These are phyloP conservation scores for Dipodomys merriami DNA, from an alignment of 2,113 vertebrate species.

Conservation along the genomic window DNA sequence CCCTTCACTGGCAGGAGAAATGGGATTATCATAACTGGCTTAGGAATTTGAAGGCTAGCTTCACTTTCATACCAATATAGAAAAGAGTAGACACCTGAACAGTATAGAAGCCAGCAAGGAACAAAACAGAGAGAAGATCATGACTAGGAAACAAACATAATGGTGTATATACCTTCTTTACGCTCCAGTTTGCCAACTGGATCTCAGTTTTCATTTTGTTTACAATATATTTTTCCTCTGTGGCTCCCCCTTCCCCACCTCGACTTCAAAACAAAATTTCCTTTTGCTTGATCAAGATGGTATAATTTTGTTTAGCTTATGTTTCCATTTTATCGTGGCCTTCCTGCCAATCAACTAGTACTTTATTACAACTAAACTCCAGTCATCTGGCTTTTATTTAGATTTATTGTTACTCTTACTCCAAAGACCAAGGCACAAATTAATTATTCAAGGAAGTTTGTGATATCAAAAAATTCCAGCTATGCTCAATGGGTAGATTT, in stretches of 20 bases:
- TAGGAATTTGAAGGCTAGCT: background rate
- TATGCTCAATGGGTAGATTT: background rate
- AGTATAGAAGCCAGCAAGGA: background rate
- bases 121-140: background rate
- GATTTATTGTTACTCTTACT: background rate
- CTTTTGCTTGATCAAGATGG: background rate
- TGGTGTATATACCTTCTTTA: background rate
- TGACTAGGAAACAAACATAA: background rate
- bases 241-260: background rate
- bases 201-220: background rate
- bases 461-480: background rate
- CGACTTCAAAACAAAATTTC: background rate
- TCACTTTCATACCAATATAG: background rate
- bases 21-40: background rate
- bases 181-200: background rate
- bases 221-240: background rate
- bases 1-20: background rate
- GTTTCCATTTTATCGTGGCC: background rate
- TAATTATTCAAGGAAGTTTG: background rate
- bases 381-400: background rate
- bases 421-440: background rate
- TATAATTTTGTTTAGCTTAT: background rate
- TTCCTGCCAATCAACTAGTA: background rate
- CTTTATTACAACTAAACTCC: background rate
- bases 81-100: background rate